Evolutionary conservation across 1,140 invertebrate species (phyloP), one percentile per base, ranked within the genome.

Genomic region (Achroia grisella): DNA sequence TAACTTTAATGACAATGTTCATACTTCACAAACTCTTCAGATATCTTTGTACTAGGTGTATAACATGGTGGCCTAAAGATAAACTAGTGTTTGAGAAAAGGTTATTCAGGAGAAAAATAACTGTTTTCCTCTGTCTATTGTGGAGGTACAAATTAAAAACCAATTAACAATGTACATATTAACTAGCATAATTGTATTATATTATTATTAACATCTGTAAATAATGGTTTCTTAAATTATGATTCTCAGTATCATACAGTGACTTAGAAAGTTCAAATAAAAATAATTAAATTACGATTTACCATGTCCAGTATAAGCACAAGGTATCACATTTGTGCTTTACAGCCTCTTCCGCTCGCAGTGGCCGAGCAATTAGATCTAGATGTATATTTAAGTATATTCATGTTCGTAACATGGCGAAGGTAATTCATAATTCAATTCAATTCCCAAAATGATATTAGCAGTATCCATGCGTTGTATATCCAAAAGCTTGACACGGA

Each of bases 121-220:
- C 56, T 42, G 42, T 79, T 42, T 68, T 81, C 27, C 45, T 71
- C 43, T 79, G 71, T 52, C 58, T 81, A 15, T 50, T 81, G 40
- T 77, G 74, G 71, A 71, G 72, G 53, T 77, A 67, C 52, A 82
- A 82, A 56, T 42, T 70, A 11, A 82, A 82, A 64, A 61, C 62
- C 45, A 73, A 78, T 52, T 82, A 61, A 62, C 37, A 36, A 45
- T 23, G 10, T 57, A 48, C 39, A 10, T 31, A 41, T 35, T 17
- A 42, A 34, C 39, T 48, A 48, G 42, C 32, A 52, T 29, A 23
- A 42, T 12, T 44, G 39, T 49, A 57, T 52, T 60, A 59, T 59
- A 60, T 60, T 63, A 50, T 56, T 57, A 32, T 53, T 49, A 3
- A 23, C 17, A 23, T 23, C 2, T 23, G 17, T 23, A 23, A 23